Evolutionary conservation across 64 coral and sea anemone genomes (phyloP).

Genomic region (Montipora foliosa): DNA sequence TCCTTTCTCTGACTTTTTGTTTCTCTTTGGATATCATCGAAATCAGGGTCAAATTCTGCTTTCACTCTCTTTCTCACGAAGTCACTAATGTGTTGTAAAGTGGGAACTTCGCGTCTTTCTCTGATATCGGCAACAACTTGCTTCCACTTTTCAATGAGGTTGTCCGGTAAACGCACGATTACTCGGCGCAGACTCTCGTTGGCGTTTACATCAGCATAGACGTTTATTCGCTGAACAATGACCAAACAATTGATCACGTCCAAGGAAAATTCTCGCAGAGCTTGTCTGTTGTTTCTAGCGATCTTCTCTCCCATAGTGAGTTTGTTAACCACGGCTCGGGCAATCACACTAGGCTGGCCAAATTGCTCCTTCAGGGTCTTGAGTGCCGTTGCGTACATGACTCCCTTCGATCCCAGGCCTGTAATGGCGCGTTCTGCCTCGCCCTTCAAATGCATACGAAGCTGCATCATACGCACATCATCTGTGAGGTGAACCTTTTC

Average conservation of each 20-base stretch:
- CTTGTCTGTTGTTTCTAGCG: neutral
- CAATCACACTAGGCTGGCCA: conserved; percentile 47
- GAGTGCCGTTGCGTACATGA: conserved; percentile 66
- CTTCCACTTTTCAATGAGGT: conserved; percentile 39
- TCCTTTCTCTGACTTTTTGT: too few relatives aligned
- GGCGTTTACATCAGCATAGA: conserved; percentile 40
- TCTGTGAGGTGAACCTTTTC: too few relatives aligned
- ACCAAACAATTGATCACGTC: conserved; percentile 28
- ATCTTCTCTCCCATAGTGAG: too few relatives aligned
- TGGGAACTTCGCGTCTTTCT: conserved; percentile 24
- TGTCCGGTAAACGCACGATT: conserved; percentile 4
- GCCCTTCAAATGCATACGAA: conserved; percentile 48
- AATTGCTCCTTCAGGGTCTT: conserved; percentile 60
- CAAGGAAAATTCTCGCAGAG: neutral
- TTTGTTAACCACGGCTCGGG: neutral
- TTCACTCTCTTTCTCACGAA: conserved; percentile 50
- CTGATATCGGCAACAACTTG: neutral
- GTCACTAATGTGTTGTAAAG: conserved; percentile 33
- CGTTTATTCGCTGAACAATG: conserved; percentile 3
- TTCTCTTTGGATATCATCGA: neutral
- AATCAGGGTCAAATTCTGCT: conserved; percentile 45
- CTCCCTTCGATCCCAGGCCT: conserved; percentile 39
- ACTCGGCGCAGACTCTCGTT: conserved; percentile 25
- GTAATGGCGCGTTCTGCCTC: conserved; percentile 34
- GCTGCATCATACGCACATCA: neutral